Conservation (phyloP, 2,797 vertebrate species). For the Lemur catta region DNA sequence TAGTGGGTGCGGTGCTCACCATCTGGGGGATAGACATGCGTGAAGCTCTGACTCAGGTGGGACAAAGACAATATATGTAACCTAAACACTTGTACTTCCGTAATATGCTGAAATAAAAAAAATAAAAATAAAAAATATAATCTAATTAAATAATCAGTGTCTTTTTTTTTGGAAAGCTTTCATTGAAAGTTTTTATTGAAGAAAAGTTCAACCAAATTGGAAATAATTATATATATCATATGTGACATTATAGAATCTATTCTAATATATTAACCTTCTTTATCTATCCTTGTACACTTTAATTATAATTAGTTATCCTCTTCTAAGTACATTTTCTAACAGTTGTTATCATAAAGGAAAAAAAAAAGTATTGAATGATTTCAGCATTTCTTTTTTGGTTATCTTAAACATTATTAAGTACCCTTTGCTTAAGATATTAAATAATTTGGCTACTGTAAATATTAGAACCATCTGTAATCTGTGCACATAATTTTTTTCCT, state of each 20-base stretch:
- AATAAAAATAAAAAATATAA: neutral
- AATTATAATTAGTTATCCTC: neutral
- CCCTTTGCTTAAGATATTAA: conserved; percentile 17
- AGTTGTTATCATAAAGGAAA: neutral
- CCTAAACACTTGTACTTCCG: too few relatives aligned
- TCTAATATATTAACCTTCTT: neutral
- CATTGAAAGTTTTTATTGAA: neutral
- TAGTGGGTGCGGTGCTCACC: too few relatives aligned
- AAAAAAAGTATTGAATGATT: neutral
- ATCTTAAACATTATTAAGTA: conserved; percentile 29
- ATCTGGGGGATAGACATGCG: too few relatives aligned
- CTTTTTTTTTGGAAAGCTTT: neutral
- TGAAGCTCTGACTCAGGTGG: too few relatives aligned
- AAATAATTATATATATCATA: neutral
- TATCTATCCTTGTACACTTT: neutral
- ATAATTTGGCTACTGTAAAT: neutral
- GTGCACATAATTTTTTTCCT: neutral
- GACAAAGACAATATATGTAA: too few relatives aligned
- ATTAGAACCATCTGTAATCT: neutral
- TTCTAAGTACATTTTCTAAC: neutral
- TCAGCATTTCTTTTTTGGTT: neutral
- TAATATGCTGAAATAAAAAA: too few relatives aligned
- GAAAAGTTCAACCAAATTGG: neutral
- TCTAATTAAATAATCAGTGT: neutral
- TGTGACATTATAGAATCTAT: neutral